Evolutionary conservation across 2,888 invertebrate genomes (phyloP), one percentile per base, ranked within the genome.

Genomic region (Calameuta idolon): DNA sequence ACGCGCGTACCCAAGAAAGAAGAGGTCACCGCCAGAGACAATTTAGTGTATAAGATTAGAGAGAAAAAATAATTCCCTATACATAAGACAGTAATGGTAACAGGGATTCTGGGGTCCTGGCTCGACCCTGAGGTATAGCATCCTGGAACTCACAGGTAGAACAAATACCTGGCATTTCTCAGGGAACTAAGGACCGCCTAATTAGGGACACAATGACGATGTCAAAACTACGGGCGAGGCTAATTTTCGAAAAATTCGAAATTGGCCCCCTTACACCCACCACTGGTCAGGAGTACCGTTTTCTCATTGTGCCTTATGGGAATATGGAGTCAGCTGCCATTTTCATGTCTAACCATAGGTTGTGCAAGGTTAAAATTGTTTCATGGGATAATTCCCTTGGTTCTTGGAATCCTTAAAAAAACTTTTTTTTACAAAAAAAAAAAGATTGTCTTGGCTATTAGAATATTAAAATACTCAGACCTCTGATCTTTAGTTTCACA

Each of bases 201-300:
- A 88, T 88, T 88, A 88, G 86, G 83, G 83, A 80, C 83, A 85
- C 83, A 83, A 86, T 85, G 86, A 86, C 86, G 84, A 84, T 84
- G 85, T 86, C 84, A 87, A 86, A 88, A 86, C 81, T 81, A 85
- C 83, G 84, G 83, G 80, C 78, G 78, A 69, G 69, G 34, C 78
- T 78, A 78, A 78, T 78, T 78, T 78, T 69, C 75, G 71, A 75
- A 75, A 78, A 78, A 34, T 71, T 71, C 33, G 71, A 71, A 71
- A 71, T 71, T 34, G 71, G 71, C 71, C 71, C 71, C 71, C 71
- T 71, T 34, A 31, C 33, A 71, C 55, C 55, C 55, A 55, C 55
- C 55, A 23, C 1, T 55, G 34, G 4, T 69, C 33, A 69, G 75
- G 55, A 79, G 77, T 81, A 83, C 81, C 83, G 82, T 82, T 55